These are phyloP conservation scores for Hoplostethus atlanticus DNA, from an alignment of 2,797 vertebrate species.

Conservation along the genomic window DNA sequence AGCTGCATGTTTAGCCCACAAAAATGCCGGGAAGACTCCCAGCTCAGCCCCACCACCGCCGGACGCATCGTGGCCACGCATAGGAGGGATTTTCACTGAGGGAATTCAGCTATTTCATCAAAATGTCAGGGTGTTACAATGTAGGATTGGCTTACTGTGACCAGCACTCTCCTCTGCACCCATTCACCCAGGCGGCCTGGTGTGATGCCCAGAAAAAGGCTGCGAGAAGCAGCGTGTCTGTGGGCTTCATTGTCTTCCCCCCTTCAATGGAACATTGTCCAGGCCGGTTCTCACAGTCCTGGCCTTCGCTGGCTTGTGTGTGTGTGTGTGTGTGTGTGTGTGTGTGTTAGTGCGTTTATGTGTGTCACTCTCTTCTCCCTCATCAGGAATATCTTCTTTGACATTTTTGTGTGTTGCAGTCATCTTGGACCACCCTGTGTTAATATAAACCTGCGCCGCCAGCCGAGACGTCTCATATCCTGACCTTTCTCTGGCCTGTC, in stretches of 20 bases:
- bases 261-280: conserved; percentile 81
- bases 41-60: conserved; percentile 60
- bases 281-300: conserved; percentile 64
- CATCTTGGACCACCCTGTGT: conserved; percentile 82
- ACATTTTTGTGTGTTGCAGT: conserved; percentile 82
- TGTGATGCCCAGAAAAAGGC: conserved; percentile 50
- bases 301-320: conserved; percentile 46
- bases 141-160: conserved; percentile 37
- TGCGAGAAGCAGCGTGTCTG: conserved; percentile 50
- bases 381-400: conserved; percentile 69
- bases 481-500: conserved; percentile 58
- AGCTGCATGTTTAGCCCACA: conserved; percentile 81
- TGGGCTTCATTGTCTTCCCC: conserved; percentile 73
- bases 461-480: conserved; percentile 62
- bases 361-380: conserved; percentile 46
- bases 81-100: conserved; percentile 56
- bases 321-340: conserved; percentile 19
- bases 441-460: conserved; percentile 77
- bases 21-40: conserved; percentile 78
- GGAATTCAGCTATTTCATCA: conserved; percentile 66
- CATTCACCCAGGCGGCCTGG: conserved; percentile 26
- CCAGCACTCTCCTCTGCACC: conserved; percentile 30
- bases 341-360: conserved; percentile 22
- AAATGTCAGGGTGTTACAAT: conserved; percentile 69
- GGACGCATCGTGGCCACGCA: conserved; percentile 64